Conservation (phyloP, 2,888 invertebrate genomes). For the Acanthosepion lycidas region DNA sequence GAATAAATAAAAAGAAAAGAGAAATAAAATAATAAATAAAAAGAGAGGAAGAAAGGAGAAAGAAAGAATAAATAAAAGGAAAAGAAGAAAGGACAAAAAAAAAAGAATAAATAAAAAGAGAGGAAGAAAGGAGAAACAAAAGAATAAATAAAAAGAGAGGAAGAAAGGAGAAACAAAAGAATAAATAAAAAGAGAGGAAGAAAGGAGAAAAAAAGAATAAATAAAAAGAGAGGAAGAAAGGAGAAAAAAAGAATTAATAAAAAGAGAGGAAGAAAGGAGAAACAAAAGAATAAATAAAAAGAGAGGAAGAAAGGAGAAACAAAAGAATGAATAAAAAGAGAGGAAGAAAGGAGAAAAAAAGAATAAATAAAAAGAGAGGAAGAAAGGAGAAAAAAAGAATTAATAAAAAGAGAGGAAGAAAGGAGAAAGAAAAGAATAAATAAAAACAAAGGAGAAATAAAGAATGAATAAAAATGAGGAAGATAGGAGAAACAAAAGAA, state of each 20-base stretch:
- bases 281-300: no score
- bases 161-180: neutral
- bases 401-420: no score
- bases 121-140: neutral
- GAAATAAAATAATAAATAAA: neutral
- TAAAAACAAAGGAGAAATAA: no score
- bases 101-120: neutral
- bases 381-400: no score
- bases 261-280: no score
- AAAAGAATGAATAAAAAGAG: neutral
- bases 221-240: neutral
- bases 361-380: no score
- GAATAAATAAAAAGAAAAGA: neutral
- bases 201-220: neutral
- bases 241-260: no score
- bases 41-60: neutral
- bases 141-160: neutral
- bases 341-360: neutral
- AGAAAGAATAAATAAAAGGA: neutral
- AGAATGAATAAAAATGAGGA: no score
- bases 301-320: neutral
- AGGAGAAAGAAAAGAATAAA: no score
- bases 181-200: neutral
- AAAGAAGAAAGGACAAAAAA: neutral
- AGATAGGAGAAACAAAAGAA: no score